Evolutionary conservation across 1,140 invertebrate genomes (phyloP).

Genomic region (Drosophila teissieri): DNA sequence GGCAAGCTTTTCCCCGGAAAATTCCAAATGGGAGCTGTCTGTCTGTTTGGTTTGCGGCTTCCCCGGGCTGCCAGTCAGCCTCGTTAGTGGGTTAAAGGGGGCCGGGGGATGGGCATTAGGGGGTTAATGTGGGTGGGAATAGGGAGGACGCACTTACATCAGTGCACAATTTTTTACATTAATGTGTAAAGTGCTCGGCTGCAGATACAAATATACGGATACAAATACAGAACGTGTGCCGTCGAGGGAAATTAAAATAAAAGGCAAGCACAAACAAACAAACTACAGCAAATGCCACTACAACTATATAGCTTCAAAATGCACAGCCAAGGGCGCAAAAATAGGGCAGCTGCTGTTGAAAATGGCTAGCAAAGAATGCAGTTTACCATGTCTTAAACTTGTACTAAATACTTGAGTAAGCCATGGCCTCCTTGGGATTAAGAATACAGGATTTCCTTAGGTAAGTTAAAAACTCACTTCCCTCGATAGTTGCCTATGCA

Average conservation of each 20-base stretch:
- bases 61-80: constrained; percentile 23
- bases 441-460: too few species aligned
- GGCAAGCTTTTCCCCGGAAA: background rate
- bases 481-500: too few species aligned
- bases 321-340: background rate
- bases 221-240: constrained; percentile 35
- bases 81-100: background rate
- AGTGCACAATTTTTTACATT: constrained; percentile 81
- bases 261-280: constrained; percentile 62
- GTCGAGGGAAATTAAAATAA: constrained; percentile 80
- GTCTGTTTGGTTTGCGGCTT: constrained; percentile 66
- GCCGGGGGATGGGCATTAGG: background rate
- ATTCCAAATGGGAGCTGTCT: constrained; percentile 13
- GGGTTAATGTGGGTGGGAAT: constrained; percentile 7
- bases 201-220: background rate
- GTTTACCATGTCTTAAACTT: too few species aligned
- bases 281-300: constrained; percentile 41
- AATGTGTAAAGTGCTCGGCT: constrained; percentile 67
- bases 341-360: too few species aligned
- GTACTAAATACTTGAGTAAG: too few species aligned
- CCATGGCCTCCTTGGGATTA: too few species aligned
- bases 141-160: constrained; percentile 78
- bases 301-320: constrained; percentile 28
- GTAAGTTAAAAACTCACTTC: too few species aligned
- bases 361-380: too few species aligned